A percentile compares a stretch with the other conserved stretches of the same genome.
Conservation (phyloP, 53 echinoderm and acorn worm genomes). For the Paelopatides confundens region DNA sequence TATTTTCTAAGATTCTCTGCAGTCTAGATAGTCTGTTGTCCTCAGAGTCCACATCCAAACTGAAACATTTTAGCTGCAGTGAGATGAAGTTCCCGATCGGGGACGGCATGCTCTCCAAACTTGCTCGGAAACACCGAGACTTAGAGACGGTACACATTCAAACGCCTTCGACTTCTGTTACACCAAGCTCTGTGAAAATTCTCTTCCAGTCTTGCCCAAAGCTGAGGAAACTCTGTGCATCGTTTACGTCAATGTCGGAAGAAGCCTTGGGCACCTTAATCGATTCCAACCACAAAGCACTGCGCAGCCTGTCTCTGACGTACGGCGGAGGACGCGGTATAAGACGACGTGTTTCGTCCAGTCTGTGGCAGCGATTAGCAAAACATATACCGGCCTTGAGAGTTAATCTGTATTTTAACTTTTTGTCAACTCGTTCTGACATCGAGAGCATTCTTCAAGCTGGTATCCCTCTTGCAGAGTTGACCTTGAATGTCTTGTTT, state of each 20-base stretch:
- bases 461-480: slow-evolving; percentile 20
- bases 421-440: slow-evolving; percentile 17
- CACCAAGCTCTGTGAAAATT: slow-evolving; percentile 22
- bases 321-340: slow-evolving; percentile 18
- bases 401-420: slow-evolving; percentile 15
- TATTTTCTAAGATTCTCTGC: slow-evolving; percentile 25
- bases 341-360: slow-evolving; percentile 1
- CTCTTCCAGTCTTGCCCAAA: slow-evolving; percentile 19
- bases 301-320: background rate
- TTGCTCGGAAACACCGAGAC: slow-evolving; percentile 11
- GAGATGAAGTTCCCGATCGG: slow-evolving; percentile 40
- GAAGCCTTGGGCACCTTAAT: background rate
- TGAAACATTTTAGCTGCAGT: slow-evolving; percentile 41
- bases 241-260: slow-evolving; percentile 14
- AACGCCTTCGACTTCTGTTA: slow-evolving; percentile 31
- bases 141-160: slow-evolving; percentile 39
- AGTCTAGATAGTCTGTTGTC: slow-evolving; percentile 17
- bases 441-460: slow-evolving; percentile 16
- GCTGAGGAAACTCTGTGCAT: slow-evolving; percentile 31
- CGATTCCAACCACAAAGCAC: background rate
- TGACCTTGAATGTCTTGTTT: slow-evolving; percentile 29
- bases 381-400: background rate
- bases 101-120: slow-evolving; percentile 29
- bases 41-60: background rate
- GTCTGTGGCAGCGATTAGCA: background rate